Percentiles rank a stretch among this genome's conserved stretches.
Conservation (phyloP, 2,797 vertebrate species). For the Spondyliosoma cantharus region DNA sequence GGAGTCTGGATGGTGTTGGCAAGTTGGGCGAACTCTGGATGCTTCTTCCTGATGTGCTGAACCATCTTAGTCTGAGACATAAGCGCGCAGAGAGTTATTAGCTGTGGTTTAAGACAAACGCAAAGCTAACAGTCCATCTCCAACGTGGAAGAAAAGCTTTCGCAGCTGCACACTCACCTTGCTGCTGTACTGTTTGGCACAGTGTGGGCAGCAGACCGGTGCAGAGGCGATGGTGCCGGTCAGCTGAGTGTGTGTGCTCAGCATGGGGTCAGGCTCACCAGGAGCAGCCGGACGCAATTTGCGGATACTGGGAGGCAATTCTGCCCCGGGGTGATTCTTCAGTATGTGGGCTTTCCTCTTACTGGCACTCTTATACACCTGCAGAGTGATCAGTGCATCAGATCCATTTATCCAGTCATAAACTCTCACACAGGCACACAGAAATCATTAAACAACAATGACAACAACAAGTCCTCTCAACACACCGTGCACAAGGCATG, state of each 20-base stretch:
- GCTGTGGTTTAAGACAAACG: background rate
- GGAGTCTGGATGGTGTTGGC: conserved; percentile 88
- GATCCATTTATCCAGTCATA: background rate
- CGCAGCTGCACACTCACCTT: conserved; percentile 84
- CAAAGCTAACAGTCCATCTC: background rate
- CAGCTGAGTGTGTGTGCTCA: conserved; percentile 98
- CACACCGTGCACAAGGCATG: background rate
- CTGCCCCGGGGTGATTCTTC: conserved; percentile 97
- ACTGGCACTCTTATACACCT: conserved; percentile 99
- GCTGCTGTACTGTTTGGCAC: conserved; percentile 99
- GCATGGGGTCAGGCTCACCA: conserved; percentile 97
- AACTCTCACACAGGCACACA: background rate
- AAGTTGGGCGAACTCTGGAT: conserved; percentile 92
- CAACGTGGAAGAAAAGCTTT: background rate
- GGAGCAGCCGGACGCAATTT: conserved; percentile 95
- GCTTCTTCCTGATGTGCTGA: conserved; percentile 98
- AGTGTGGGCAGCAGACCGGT: conserved; percentile 97
- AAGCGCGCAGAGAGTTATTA: background rate
- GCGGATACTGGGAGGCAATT: conserved; percentile 96
- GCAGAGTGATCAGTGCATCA: conserved; percentile 32
- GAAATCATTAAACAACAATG: background rate
- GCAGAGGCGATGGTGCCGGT: conserved; percentile 96
- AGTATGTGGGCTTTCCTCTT: conserved; percentile 98
- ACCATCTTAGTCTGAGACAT: conserved; percentile 95
- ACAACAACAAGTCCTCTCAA: background rate